Evolutionary conservation across 2,113 vertebrate species (phyloP).

Genomic region (Pseudorectes ferrugineus): DNA sequence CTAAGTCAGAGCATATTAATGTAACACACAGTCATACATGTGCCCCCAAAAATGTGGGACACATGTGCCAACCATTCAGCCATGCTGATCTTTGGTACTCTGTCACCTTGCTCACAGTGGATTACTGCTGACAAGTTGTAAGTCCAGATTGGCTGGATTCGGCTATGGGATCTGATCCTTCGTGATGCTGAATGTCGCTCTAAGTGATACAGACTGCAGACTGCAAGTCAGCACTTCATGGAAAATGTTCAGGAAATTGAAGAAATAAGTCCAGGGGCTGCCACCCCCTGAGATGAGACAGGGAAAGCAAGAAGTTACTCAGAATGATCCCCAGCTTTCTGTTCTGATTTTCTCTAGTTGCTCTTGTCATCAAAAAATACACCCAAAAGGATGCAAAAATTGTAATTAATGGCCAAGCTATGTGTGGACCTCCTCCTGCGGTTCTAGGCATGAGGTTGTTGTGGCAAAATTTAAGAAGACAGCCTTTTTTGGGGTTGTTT

Average conservation of each 20-base stretch:
- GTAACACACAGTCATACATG: background rate
- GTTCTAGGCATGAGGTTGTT: constrained; percentile 23
- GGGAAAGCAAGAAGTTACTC: background rate
- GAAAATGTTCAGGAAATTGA: background rate
- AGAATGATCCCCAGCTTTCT: background rate
- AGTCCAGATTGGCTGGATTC: constrained; percentile 27
- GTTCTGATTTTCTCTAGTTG: constrained; percentile 2
- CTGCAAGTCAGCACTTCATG: constrained; percentile 43
- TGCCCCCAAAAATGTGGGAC: constrained; percentile 35
- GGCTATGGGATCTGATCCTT: background rate
- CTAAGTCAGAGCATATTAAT: constrained; percentile 32
- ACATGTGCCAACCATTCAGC: constrained; percentile 9
- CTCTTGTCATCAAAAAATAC: constrained; percentile 2
- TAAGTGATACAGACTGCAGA: background rate
- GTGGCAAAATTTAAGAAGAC: constrained; percentile 1
- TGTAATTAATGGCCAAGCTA: background rate
- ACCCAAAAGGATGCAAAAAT: background rate
- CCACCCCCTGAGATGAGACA: background rate
- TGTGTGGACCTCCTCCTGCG: background rate
- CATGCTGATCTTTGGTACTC: constrained; percentile 9
- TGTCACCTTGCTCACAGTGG: constrained; percentile 19
- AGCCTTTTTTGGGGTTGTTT: background rate
- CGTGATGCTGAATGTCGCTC: constrained; percentile 15
- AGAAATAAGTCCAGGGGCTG: background rate
- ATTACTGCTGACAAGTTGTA: constrained; percentile 47